A percentile compares a stretch with the other conserved stretches of the same genome.
Conservation (phyloP, 2,797 vertebrate species). For the Macropodus opercularis region DNA sequence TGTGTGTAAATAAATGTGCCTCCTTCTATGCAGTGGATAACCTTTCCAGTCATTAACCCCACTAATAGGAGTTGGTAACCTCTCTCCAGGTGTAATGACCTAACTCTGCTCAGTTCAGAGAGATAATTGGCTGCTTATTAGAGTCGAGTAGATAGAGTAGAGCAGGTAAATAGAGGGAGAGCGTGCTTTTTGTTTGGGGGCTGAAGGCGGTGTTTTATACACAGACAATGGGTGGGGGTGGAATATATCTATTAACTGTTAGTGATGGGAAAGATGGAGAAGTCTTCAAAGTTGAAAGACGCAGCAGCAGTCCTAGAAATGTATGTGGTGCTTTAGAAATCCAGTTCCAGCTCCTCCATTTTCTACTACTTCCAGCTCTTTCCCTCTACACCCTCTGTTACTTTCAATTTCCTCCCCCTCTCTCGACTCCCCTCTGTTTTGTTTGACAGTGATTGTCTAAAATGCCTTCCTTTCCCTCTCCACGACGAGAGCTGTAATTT, state of each 20-base stretch:
- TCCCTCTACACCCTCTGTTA: slow-evolving; percentile 36
- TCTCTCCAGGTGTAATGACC: slow-evolving; percentile 48
- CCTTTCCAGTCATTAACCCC: slow-evolving; percentile 54
- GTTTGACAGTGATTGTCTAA: slow-evolving; percentile 60
- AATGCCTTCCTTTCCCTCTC: slow-evolving; percentile 63
- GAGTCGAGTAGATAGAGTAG: slow-evolving; percentile 10
- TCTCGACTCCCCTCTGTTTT: slow-evolving; percentile 54
- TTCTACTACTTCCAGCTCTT: slow-evolving; percentile 24
- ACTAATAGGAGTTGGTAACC: slow-evolving; percentile 44
- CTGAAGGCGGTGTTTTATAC: slow-evolving; percentile 9
- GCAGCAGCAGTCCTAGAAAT: too few relatives aligned
- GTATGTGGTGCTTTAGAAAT: too few relatives aligned
- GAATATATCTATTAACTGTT: slow-evolving; percentile 51
- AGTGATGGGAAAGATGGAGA: slow-evolving; percentile 63
- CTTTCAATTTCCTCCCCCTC: slow-evolving; percentile 54
- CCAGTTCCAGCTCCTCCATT: too few relatives aligned
- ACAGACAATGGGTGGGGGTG: slow-evolving; percentile 5
- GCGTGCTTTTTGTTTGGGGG: slow-evolving; percentile 20
- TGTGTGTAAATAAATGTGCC: slow-evolving; percentile 45
- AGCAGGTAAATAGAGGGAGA: slow-evolving; percentile 34
- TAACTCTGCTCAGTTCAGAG: slow-evolving; percentile 46
- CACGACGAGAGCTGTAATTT: slow-evolving; percentile 59
- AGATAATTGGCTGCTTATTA: slow-evolving; percentile 47
- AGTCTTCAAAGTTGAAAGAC: too few relatives aligned
- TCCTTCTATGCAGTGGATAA: slow-evolving; percentile 33